These are phyloP conservation scores for Hydropsyche betteni DNA, from an alignment of 2,888 invertebrate genomes.

Conservation along the genomic window DNA sequence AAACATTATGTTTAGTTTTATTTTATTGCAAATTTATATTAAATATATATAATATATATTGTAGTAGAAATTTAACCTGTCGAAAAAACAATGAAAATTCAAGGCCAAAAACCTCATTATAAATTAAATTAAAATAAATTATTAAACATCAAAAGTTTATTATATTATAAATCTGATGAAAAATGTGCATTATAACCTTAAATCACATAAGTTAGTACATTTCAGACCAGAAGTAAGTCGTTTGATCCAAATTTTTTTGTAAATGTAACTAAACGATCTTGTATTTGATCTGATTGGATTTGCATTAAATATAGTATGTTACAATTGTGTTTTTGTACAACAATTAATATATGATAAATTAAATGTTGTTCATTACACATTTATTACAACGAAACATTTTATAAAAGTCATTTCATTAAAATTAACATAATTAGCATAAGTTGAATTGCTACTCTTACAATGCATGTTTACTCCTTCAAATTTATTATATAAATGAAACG, in stretches of 20 bases:
- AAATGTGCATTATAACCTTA: constrained; percentile 32
- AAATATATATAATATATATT: no score
- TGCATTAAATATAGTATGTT: neutral
- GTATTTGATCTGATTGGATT: no score
- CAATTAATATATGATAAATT: constrained; percentile 38
- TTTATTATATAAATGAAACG: no score
- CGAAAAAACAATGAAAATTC: constrained; percentile 2
- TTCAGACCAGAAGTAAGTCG: no score
- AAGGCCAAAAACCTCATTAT: neutral
- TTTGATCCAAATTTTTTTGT: no score
- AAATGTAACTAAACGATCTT: no score
- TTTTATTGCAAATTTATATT: no score
- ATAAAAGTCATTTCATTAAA: constrained; percentile 44
- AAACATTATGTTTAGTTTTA: no score
- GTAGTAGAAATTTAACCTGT: neutral
- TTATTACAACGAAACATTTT: constrained; percentile 50
- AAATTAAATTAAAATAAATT: neutral
- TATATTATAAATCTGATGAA: neutral
- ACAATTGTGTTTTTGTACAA: constrained; percentile 27
- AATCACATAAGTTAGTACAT: neutral
- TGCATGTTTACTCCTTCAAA: neutral
- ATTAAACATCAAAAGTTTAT: neutral
- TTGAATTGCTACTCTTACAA: constrained; percentile 42
- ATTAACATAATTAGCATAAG: constrained; percentile 42
- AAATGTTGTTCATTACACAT: constrained; percentile 47